Evolutionary conservation across 1,140 invertebrate genomes (phyloP), one percentile per base, ranked within the genome.

Genomic region (Caerostris darwini): DNA sequence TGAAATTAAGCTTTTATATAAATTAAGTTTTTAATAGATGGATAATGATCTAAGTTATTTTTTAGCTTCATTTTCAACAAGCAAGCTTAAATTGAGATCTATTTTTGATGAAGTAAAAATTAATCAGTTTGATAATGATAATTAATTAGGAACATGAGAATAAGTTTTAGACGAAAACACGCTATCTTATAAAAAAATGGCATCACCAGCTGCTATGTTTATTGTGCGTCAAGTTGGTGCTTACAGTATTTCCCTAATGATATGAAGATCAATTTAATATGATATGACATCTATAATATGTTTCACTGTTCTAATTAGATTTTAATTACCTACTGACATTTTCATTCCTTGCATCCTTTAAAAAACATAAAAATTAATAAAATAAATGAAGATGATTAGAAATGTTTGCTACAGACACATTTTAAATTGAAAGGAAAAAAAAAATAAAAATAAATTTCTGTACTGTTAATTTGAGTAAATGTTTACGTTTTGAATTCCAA

Each of bases 291-390:
- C 50, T 12, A 77, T 77, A 77, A 77, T 50, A 77, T 77, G 69
- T 77, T 50, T 53, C 69, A 53, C 69, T 77, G 19, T 34, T 77
- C 71, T 77, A 77, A 77, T 77, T 77, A 77, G 71, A 77, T 77
- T 77, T 77, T 77, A 77, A 77, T 77, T 77, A 77, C 34, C 8
- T 50, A 77, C 53, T 77, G 71, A 77, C 71, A 77, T 77, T 77
- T 77, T 50, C 34, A 77, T 77, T 77, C 34, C 53, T n/a, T 34
- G 34, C 14, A 10, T 53, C 19, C 7, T 77, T 77, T 77, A 6
- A 77, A 50, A 77, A 77, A 53, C 34, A 77, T 12, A 8, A 77
- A 53, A 77, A 10, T 50, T 50, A 77, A 77, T 50, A 12, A 77
- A 77, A 34, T 8, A 77, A 53, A 77, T 50, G 53, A 77, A 77